Evolutionary conservation across 2,888 invertebrate species (phyloP), one percentile per base, ranked within the genome.

Genomic region (Xestoiulus laeticollis): DNA sequence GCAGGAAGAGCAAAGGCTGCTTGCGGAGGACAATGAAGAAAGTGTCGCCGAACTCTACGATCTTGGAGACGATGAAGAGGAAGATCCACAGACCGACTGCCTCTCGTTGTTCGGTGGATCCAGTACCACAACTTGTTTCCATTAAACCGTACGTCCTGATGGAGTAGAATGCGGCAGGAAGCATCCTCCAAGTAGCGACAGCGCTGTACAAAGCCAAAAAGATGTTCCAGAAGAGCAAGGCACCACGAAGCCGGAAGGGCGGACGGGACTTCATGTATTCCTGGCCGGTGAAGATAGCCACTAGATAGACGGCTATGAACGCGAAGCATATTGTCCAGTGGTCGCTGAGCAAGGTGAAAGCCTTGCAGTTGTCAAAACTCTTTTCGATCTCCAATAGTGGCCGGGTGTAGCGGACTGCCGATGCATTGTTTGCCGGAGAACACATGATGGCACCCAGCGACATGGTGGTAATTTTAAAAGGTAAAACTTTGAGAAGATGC

Each of bases 81-180:
- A 96, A 97, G 90, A 98, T 97, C 99, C 99, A 99, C 93, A 98
- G 98, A 14, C 98, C 98, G 90, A 97, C 96, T 85, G 98, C 98
- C 90, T 96, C 96, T 92, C 97, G 96, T 91, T 96, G 95, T 92
- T 96, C 96, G 38, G 38, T 1, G 38, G 38, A 38, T 38, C 19
- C 59, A 6, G 6, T n/a, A n/a, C n/a, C 59, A n/a, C 59, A 59
- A 6, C n/a, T n/a, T 2, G 16, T 16, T 2, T 19, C 59, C 59
- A 16, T n/a, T 5, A 59, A 59, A 5, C 59, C 59, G 59, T n/a
- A 59, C 5, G 19, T 59, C 19, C n/a, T 59, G 59, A 59, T 59
- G 59, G n/a, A n/a, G 59, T 59, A 59, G 59, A n/a, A n/a, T 1
- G 59, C n/a, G 19, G 59, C n/a, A 1, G 59, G 59, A 6, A 59